Percentiles rank a stretch among this genome's conserved stretches.
phyloP scores from a whole-genome alignment of 2,797 vertebrate species.

The Diceros bicornis region DNA sequence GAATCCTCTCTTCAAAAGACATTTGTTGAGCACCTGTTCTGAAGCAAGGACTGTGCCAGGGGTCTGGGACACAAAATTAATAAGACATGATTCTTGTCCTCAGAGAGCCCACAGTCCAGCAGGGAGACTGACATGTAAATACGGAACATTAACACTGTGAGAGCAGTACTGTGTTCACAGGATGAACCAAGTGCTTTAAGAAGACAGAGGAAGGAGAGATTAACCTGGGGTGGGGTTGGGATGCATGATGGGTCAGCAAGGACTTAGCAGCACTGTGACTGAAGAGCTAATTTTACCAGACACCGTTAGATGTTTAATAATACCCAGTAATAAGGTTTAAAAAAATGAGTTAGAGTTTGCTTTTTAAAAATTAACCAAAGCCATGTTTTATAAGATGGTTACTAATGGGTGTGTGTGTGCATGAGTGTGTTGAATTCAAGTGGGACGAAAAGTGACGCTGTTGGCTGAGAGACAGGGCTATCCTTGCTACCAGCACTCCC shows the following conservation, averaged over 20 bases:
- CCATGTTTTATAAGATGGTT: slow-evolving; percentile 51
- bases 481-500: background rate
- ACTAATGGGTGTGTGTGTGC: background rate
- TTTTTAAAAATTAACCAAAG: slow-evolving; percentile 64
- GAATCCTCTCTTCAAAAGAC: slow-evolving; percentile 55
- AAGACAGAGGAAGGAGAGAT: slow-evolving; percentile 25
- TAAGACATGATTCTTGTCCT: background rate
- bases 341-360: slow-evolving; percentile 44
- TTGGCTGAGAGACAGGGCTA: background rate
- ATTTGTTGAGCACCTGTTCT: slow-evolving; percentile 22
- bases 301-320: slow-evolving; percentile 62
- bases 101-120: background rate
- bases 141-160: background rate
- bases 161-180: background rate
- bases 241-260: background rate
- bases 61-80: slow-evolving; percentile 15
- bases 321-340: background rate
- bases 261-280: slow-evolving; percentile 54
- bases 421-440: slow-evolving; percentile 26
- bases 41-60: slow-evolving; percentile 7
- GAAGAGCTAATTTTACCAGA: slow-evolving; percentile 73
- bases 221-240: background rate
- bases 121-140: background rate
- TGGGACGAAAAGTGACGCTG: background rate
- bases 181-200: slow-evolving; percentile 8